These are phyloP conservation scores for Gryllus bimaculatus DNA, from an alignment of 1,140 invertebrate genomes.

Conservation along the genomic window DNA sequence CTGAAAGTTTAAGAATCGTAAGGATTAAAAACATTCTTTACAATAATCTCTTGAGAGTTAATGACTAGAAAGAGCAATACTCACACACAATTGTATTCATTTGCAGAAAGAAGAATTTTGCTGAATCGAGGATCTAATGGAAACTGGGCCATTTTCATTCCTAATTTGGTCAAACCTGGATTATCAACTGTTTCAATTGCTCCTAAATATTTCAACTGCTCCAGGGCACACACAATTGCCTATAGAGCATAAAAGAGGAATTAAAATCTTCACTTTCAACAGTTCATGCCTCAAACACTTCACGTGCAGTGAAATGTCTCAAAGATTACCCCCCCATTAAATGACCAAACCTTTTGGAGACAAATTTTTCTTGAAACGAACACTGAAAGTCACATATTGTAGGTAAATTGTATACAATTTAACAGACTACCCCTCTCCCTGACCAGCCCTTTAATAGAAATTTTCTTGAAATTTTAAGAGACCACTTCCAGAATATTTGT, in stretches of 20 bases:
- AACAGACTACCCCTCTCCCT: too few species aligned
- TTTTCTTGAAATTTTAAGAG: too few species aligned
- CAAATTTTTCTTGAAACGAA: too few species aligned
- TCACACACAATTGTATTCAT: conserved; percentile 66
- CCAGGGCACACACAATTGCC: conserved; percentile 53
- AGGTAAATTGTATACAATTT: too few species aligned
- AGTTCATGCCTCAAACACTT: not conserved
- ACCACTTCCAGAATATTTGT: too few species aligned
- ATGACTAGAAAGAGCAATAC: conserved; percentile 21
- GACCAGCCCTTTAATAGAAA: too few species aligned
- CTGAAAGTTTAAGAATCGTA: conserved; percentile 32
- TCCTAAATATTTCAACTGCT: conserved; percentile 62
- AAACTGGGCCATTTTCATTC: conserved; percentile 80
- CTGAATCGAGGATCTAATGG: conserved; percentile 86
- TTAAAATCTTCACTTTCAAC: conserved; percentile 2
- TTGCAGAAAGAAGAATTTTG: conserved; percentile 69
- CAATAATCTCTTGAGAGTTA: too few species aligned
- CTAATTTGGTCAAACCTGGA: conserved; percentile 64
- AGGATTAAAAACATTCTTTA: not conserved
- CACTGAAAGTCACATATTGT: too few species aligned
- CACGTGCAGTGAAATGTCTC: not conserved
- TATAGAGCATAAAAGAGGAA: conserved; percentile 23
- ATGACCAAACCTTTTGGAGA: too few species aligned
- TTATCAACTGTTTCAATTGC: conserved; percentile 49
- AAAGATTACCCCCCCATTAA: not conserved